Evolutionary conservation across 2,888 invertebrate species (phyloP), one percentile per base, ranked within the genome.

Genomic region (Pollenia labialis): DNA sequence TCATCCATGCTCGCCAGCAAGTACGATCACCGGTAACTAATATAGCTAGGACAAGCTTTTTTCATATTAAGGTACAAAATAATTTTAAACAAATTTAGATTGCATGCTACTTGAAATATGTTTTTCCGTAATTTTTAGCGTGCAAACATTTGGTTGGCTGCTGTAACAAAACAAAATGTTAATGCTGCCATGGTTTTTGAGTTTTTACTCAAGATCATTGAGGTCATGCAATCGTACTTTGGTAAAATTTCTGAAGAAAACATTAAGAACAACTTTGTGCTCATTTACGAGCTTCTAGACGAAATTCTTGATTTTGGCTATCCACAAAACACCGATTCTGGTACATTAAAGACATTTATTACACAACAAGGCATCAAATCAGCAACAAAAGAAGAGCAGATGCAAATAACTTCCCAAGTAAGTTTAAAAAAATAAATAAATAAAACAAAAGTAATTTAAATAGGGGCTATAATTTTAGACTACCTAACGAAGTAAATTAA

Each of bases 161-260:
- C 99, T 0, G 99, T 99, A n/a, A 99, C 99, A 40, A 99, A 99
- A 94, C 99, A 99, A 94, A 99, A 99, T 97, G 99, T 99, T 81
- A 99, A 99, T 91, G 99, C 99, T 14, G 99, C 99, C 0, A 99
- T 99, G 99, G 99, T 99, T 54, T 99, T 99, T 93, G 99, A 99
- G 94, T 99, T 99, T 93, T 95, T 99, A 62, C 95, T 99, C 77
- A 99, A 99, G 94, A 99, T 99, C 92, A 99, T 97, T 86, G 97
- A 98, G 92, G 99, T 99, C 76, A 99, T 99, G 99, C 99, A 99
- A 94, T 98, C 99, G 0, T 99, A 99, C 94, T 99, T 99, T 93
- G 99, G 99, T 81, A 99, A 99, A 94, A 98, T 99, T 88, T 99
- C 99, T 0, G 99, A 99, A 93, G 99, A 99, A 93, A 99, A 99